A percentile compares a stretch with the other conserved stretches of the same genome.
These are phyloP conservation scores for Onthophagus taurus DNA, from an alignment of 1,140 invertebrate species.

Conservation along the genomic window DNA sequence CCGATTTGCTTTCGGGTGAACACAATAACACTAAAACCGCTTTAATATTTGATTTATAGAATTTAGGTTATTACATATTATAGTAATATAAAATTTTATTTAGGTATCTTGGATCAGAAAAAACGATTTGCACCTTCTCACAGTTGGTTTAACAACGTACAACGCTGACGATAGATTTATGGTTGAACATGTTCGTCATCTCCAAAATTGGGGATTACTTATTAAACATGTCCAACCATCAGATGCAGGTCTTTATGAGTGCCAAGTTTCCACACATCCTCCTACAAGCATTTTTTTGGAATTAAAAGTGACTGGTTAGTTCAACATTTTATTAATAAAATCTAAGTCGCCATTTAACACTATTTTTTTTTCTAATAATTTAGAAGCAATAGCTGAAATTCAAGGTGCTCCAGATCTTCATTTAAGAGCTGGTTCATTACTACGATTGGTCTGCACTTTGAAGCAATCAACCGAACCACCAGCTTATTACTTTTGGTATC, in stretches of 20 bases:
- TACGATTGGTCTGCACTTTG: constrained; percentile 61
- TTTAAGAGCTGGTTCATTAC: constrained; percentile 60
- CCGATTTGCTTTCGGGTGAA: too few relatives aligned
- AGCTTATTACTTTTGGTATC: constrained; percentile 73
- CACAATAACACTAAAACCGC: too few relatives aligned
- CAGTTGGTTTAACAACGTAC: constrained; percentile 61
- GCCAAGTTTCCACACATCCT: constrained; percentile 71
- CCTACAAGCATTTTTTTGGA: constrained; percentile 65
- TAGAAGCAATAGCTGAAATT: constrained; percentile 66
- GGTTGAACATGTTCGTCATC: constrained; percentile 68
- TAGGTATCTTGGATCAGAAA: constrained; percentile 64
- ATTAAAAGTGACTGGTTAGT: constrained; percentile 68
- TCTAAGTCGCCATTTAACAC: background rate
- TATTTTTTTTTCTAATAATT: constrained; percentile 22
- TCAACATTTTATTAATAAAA: background rate
- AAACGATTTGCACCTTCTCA: constrained; percentile 61
- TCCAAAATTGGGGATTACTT: constrained; percentile 64
- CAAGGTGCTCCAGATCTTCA: constrained; percentile 65
- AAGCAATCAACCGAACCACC: constrained; percentile 63
- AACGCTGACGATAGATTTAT: constrained; percentile 65
- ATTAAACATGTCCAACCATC: constrained; percentile 59
- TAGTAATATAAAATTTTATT: too few relatives aligned
- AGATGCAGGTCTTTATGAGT: constrained; percentile 70
- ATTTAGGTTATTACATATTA: too few relatives aligned
- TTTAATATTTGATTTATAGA: too few relatives aligned